Evolutionary conservation across 2,113 vertebrate species (phyloP).

Genomic region (Solenodon paradoxus): DNA sequence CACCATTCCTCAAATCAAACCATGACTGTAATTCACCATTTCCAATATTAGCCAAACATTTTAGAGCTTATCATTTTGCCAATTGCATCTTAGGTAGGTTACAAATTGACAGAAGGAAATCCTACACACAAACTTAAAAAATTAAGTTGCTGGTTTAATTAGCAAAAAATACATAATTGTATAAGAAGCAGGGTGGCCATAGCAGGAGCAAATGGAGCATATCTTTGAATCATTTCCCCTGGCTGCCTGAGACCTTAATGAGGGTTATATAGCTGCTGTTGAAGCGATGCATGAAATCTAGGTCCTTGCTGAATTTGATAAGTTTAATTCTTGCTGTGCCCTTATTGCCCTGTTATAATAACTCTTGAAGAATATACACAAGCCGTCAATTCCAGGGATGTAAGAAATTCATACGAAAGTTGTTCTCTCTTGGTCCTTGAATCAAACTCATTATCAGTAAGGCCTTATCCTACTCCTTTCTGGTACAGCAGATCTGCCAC

Average conservation of each 20-base stretch:
- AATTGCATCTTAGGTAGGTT: background rate
- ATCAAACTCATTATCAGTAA: background rate
- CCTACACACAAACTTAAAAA: background rate
- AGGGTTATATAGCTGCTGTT: background rate
- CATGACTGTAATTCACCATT: background rate
- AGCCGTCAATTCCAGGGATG: background rate
- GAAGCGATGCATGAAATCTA: background rate
- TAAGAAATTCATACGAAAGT: background rate
- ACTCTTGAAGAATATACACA: background rate
- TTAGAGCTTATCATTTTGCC: background rate
- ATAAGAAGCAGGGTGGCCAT: background rate
- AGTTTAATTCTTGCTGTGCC: background rate
- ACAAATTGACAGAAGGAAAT: background rate
- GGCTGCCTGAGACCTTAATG: background rate
- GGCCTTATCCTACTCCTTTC: background rate
- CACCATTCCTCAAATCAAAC: constrained; percentile 4
- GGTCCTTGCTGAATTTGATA: background rate
- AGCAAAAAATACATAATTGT: background rate
- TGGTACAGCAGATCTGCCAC: background rate
- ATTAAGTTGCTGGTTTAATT: background rate
- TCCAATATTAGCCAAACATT: background rate
- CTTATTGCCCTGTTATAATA: background rate
- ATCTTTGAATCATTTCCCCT: background rate
- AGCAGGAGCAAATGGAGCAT: background rate
- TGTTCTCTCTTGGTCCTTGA: background rate